Evolutionary conservation across 2,888 invertebrate species (phyloP).

Genomic region (Ochropleura plecta): DNA sequence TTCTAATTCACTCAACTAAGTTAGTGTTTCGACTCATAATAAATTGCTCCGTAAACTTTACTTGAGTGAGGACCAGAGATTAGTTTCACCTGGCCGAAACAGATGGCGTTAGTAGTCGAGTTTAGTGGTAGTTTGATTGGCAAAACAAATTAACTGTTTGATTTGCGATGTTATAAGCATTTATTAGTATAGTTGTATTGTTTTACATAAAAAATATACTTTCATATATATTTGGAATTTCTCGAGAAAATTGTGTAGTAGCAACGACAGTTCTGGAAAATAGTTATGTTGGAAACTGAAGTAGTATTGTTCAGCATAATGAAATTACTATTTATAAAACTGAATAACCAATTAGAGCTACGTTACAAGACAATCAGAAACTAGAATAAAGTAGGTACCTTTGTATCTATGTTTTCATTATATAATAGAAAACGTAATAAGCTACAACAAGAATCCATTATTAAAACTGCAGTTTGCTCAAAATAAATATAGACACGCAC

Average conservation of each 20-base stretch:
- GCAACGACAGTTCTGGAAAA: neutral
- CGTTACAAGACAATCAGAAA: neutral
- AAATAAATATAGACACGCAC: constrained; percentile 48
- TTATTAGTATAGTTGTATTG: neutral
- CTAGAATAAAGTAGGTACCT: neutral
- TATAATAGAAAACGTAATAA: constrained; percentile 22
- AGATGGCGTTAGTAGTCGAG: constrained; percentile 68
- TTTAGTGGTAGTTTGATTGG: constrained; percentile 13
- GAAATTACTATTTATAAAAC: neutral
- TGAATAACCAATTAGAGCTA: neutral
- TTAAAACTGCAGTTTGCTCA: constrained; percentile 21
- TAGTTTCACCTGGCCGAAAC: constrained; percentile 46
- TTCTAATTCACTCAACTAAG: constrained; percentile 70
- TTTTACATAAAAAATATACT: neutral
- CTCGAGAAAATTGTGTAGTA: neutral
- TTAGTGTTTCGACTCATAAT: constrained; percentile 66
- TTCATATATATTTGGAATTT: too few species aligned
- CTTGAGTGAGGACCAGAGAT: constrained; percentile 46
- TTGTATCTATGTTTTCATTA: neutral
- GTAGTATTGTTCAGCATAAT: neutral
- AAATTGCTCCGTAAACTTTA: constrained; percentile 64
- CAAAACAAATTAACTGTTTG: constrained; percentile 14
- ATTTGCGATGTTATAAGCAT: neutral
- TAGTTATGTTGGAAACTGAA: neutral
- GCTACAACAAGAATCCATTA: constrained; percentile 14